Evolutionary conservation across 2,888 invertebrate genomes (phyloP).

Genomic region (Drosophila atroscutellata): DNA sequence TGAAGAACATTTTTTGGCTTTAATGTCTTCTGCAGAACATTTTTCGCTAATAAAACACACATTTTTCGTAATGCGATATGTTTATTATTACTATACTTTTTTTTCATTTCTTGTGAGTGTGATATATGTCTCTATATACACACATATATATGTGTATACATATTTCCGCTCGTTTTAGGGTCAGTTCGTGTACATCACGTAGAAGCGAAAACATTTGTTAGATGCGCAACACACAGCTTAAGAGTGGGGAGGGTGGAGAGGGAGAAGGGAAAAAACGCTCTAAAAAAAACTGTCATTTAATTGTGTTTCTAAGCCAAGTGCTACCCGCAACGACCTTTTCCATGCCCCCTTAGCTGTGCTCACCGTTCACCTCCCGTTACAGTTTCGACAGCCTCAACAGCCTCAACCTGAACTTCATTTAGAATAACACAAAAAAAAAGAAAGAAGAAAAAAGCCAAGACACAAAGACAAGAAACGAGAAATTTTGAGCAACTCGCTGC

Average conservation of each 20-base stretch:
- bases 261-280: background rate
- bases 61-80: constrained; percentile 73
- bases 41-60: constrained; percentile 69
- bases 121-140: background rate
- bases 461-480: constrained; percentile 20
- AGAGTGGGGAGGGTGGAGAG: background rate
- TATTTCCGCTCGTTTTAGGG: constrained; percentile 54
- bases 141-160: background rate
- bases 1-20: constrained; percentile 37
- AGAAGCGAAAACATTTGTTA: constrained; percentile 59
- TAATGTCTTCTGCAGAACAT: constrained; percentile 71
- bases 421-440: constrained; percentile 19
- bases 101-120: constrained; percentile 5
- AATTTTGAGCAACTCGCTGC: background rate
- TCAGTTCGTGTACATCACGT: constrained; percentile 69
- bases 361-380: constrained; percentile 56
- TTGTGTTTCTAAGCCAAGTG: constrained; percentile 76
- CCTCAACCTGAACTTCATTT: constrained; percentile 45
- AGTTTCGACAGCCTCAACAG: constrained; percentile 60
- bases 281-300: constrained; percentile 54
- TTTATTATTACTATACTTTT: constrained; percentile 7
- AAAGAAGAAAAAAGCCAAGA: constrained; percentile 1
- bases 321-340: constrained; percentile 66
- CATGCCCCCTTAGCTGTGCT: constrained; percentile 67
- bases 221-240: constrained; percentile 20